Conservation (phyloP, 64 coral and sea anemone genomes). For the Cladopsammia gracilis region DNA sequence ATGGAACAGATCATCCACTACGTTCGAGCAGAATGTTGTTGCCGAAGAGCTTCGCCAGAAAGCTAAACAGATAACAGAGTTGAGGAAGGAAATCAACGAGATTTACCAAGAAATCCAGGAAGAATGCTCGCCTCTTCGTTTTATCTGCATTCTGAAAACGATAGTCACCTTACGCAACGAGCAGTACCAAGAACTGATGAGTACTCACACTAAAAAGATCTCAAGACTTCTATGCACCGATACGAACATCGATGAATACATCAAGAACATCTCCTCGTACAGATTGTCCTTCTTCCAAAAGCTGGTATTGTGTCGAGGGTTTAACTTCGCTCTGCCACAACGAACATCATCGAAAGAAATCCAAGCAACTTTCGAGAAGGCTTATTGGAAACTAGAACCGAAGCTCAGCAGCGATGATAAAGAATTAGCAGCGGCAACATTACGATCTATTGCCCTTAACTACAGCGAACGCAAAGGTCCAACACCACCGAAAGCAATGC, state of each 20-base stretch:
- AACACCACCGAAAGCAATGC: neutral
- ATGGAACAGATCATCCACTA: too few relatives aligned
- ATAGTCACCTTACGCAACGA: neutral
- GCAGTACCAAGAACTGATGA: conserved; percentile 6
- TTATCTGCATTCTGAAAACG: too few relatives aligned
- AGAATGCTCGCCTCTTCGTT: too few relatives aligned
- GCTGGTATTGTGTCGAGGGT: neutral
- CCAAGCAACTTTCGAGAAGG: neutral
- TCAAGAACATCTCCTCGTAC: conserved; percentile 13
- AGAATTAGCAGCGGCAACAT: too few relatives aligned
- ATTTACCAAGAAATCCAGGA: too few relatives aligned
- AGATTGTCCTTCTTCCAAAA: conserved; percentile 11
- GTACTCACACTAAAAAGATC: conserved; percentile 9
- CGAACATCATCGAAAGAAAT: neutral
- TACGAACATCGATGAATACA: neutral
- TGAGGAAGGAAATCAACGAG: too few relatives aligned
- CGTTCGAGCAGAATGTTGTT: too few relatives aligned
- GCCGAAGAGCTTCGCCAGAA: too few relatives aligned
- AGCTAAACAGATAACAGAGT: too few relatives aligned
- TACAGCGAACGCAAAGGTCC: neutral
- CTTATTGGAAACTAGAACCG: too few relatives aligned
- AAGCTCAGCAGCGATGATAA: too few relatives aligned
- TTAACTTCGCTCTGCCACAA: conserved; percentile 5
- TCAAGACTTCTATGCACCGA: neutral
- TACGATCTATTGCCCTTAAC: too few relatives aligned